A percentile compares a stretch with the other conserved stretches of the same genome.
These are phyloP conservation scores for Phataginus tricuspis DNA, from an alignment of 2,797 vertebrate genomes.

Conservation along the genomic window DNA sequence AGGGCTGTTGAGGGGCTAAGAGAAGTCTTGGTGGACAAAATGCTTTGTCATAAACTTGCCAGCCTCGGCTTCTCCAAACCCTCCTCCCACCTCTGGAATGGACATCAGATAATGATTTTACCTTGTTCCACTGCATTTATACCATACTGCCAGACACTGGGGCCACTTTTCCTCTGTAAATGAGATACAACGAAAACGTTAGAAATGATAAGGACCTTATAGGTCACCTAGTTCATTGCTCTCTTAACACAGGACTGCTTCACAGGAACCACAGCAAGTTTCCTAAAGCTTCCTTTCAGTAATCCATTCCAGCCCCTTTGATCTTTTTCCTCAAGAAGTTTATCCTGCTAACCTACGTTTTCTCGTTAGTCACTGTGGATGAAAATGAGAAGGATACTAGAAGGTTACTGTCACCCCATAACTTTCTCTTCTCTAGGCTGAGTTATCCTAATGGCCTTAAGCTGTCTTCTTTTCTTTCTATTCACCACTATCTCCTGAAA, in stretches of 20 bases:
- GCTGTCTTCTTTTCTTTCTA: neutral
- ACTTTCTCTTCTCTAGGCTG: neutral
- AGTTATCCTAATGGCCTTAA: neutral
- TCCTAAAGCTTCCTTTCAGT: neutral
- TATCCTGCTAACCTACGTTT: neutral
- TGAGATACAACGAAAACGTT: neutral
- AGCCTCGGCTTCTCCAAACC: neutral
- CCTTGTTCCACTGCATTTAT: neutral
- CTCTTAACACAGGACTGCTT: neutral
- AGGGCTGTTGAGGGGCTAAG: neutral
- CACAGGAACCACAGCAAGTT: neutral
- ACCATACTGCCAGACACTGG: neutral
- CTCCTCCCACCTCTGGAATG: neutral
- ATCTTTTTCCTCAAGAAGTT: neutral
- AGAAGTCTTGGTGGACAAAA: neutral
- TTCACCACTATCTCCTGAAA: neutral
- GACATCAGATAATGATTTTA: neutral
- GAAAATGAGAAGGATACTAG: neutral
- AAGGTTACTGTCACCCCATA: neutral
- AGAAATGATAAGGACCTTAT: neutral
- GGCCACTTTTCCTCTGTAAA: neutral
- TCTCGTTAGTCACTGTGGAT: neutral
- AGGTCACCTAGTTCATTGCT: neutral
- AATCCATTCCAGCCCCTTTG: neutral
- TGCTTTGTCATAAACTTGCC: neutral